Base-by-base conservation (phyloP, 2,113 vertebrate genomes). In the Neomonachus schauinslandi region DNA sequence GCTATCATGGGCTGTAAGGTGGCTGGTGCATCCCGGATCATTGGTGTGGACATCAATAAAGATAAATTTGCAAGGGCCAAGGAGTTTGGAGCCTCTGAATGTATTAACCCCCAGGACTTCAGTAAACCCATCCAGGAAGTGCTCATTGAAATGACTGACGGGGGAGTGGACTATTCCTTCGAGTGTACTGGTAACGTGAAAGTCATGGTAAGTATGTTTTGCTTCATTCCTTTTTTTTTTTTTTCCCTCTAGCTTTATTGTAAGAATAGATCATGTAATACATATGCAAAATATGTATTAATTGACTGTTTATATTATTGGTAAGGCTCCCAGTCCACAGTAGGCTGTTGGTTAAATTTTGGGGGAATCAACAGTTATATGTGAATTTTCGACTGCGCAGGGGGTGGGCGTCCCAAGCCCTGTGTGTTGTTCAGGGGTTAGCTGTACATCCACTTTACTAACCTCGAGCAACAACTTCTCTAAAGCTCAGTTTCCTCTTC, bases 131-230 rank as follows among this genome's bases (percentile, higher is more conserved):
- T 99, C 80, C 99, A 99, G 95, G 99, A 99, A 88, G 99, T 98
- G 61, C 98, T 99, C 76, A 39, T 97, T 63, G 99, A 99, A 89
- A 98, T 99, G 98, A 99, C 99, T 0, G 98, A 99, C 0, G 99
- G 99, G 11, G 99, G 99, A 0, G 99, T 99, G 13, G 99, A 99
- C 86, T 99, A 98, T 57, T 99, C 99, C 0, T 99, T 99, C 46
- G 99, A 99, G 91, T 99, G 99, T 82, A 99, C 99, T 0, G 99
- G 99, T 8, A 99, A 99, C 0, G 99, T 99, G 14, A 97, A 98
- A 57, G 98, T 99, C 89, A 99, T 99, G 99, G 99, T 99, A 97
- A 98, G 98, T 96, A 5, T 31, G 7, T 4, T 0, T 42, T 5
- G 3, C 2, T 89, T 53, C 7, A 1, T 88, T 65, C 28, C 31